Conservation (phyloP, 2,113 vertebrate genomes). For the Sterrhoptilus dennistouni region DNA sequence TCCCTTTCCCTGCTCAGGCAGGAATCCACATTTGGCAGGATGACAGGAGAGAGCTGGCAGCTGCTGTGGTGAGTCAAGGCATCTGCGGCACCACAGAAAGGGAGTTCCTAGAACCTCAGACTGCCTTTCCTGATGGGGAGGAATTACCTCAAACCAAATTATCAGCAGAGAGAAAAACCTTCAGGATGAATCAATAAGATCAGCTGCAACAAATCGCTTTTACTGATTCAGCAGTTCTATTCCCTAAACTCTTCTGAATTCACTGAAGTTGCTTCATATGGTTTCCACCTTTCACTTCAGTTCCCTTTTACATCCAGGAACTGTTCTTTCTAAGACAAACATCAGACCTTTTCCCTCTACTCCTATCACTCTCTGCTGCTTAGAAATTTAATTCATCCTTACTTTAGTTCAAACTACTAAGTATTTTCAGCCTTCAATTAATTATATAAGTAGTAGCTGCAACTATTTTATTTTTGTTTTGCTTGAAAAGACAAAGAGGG, state of each 20-base stretch:
- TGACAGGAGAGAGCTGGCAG: background rate
- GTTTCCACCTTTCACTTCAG: background rate
- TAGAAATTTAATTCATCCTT: background rate
- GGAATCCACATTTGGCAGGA: background rate
- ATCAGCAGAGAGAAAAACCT: background rate
- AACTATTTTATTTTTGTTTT: background rate
- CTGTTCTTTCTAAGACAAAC: background rate
- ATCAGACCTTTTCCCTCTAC: background rate
- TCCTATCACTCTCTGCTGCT: background rate
- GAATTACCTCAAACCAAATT: background rate
- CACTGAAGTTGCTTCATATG: background rate
- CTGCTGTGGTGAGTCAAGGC: background rate
- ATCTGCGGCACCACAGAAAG: background rate
- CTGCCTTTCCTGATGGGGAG: background rate
- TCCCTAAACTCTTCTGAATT: background rate
- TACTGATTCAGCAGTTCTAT: background rate
- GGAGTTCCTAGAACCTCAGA: background rate
- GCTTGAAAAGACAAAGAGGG: background rate
- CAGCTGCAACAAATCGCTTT: background rate
- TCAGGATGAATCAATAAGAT: background rate
- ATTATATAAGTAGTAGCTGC: background rate
- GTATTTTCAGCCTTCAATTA: background rate
- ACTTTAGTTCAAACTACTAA: background rate
- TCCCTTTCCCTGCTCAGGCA: background rate
- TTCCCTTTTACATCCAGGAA: background rate